Evolutionary conservation across 2,888 invertebrate species (phyloP).

Genomic region (Ennomos quercinarius): DNA sequence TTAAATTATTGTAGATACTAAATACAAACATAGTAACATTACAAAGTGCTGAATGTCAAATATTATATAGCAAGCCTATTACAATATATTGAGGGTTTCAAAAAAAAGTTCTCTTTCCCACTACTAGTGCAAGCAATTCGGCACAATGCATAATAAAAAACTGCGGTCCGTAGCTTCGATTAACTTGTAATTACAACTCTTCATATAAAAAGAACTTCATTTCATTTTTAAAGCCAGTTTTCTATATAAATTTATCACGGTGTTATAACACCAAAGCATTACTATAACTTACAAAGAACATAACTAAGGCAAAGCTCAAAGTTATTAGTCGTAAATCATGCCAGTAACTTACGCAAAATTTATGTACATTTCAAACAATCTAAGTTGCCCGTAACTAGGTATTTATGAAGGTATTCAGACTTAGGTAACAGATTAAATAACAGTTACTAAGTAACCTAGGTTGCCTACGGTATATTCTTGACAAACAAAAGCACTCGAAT

Average conservation of each 20-base stretch:
- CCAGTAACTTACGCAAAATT: conserved; percentile 34
- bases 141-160: no score
- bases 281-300: conserved; percentile 8
- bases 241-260: not conserved
- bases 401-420: conserved; percentile 33
- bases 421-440: conserved; percentile 2
- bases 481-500: conserved; percentile 35
- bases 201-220: no score
- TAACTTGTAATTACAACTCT: no score
- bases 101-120: no score
- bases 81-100: no score
- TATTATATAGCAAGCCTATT: no score
- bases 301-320: conserved; percentile 20
- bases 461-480: conserved; percentile 18
- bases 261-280: conserved; percentile 4
- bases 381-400: conserved; percentile 24
- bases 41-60: no score
- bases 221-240: not conserved
- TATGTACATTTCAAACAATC: conserved; percentile 36
- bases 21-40: no score
- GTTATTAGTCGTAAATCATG: conserved; percentile 38
- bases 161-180: no score
- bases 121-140: no score
- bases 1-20: no score
- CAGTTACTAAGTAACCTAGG: not conserved